Evolutionary conservation across 2,888 invertebrate genomes (phyloP).

Genomic region (Philereme vetulata): DNA sequence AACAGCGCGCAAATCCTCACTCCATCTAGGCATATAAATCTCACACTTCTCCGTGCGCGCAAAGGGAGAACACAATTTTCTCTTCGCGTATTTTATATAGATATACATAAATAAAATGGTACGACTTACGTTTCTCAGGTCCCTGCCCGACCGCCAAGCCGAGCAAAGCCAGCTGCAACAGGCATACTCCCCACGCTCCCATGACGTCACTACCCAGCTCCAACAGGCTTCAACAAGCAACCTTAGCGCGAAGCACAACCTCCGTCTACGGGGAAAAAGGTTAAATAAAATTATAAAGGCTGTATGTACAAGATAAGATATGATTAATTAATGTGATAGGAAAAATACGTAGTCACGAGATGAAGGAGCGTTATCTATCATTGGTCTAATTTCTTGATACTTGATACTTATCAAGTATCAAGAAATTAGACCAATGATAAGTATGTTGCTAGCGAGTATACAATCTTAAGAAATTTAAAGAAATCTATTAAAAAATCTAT

Average conservation of each 20-base stretch:
- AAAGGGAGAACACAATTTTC: too few relatives aligned
- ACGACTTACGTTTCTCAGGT: constrained; percentile 66
- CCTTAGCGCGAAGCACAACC: constrained; percentile 17
- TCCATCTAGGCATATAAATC: too few relatives aligned
- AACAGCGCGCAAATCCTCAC: too few relatives aligned
- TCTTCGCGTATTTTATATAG: too few relatives aligned
- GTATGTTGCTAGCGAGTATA: background rate
- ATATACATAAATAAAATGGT: constrained; percentile 1
- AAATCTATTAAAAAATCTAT: too few relatives aligned
- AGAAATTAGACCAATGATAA: constrained; percentile 9
- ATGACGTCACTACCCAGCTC: constrained; percentile 31
- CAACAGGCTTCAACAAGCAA: constrained; percentile 9
- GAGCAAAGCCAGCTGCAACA: constrained; percentile 50
- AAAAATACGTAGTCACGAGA: constrained; percentile 77
- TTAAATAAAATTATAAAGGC: constrained; percentile 52
- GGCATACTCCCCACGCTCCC: constrained; percentile 46
- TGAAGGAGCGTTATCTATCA: constrained; percentile 38
- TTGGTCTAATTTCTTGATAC: constrained; percentile 2
- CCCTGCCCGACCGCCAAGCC: constrained; percentile 55
- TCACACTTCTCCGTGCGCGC: too few relatives aligned
- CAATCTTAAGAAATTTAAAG: too few relatives aligned
- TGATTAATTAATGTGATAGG: constrained; percentile 72
- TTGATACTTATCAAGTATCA: too few relatives aligned
- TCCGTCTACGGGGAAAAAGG: constrained; percentile 61
- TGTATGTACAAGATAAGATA: constrained; percentile 59